These are phyloP conservation scores for Coenonympha glycerion DNA, from an alignment of 2,888 invertebrate genomes.

Conservation along the genomic window DNA sequence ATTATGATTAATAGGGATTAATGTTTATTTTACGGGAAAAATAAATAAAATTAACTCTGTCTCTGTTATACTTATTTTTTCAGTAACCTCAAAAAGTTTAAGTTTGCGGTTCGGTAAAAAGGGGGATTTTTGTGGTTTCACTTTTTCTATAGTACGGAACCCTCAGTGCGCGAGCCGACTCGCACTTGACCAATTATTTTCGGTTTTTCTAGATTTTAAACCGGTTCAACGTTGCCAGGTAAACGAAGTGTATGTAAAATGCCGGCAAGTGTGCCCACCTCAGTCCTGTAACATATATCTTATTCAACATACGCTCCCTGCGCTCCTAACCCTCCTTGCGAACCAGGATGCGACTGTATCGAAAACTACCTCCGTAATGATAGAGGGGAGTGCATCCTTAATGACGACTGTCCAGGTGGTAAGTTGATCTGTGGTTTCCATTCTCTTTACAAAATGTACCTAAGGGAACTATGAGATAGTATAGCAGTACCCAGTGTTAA, in stretches of 20 bases:
- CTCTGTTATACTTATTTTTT: too few species aligned
- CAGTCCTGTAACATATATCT: slow-evolving; percentile 37
- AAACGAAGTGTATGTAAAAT: slow-evolving; percentile 36
- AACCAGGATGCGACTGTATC: slow-evolving; percentile 41
- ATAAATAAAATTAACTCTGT: too few species aligned
- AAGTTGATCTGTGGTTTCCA: slow-evolving; percentile 6
- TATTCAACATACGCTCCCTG: slow-evolving; percentile 34
- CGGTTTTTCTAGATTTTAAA: background rate
- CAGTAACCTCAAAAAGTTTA: too few species aligned
- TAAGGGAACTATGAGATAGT: too few species aligned
- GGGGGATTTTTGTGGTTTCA: too few species aligned
- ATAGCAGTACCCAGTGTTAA: too few species aligned
- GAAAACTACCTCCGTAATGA: slow-evolving; percentile 35
- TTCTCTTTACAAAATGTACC: too few species aligned
- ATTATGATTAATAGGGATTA: too few species aligned
- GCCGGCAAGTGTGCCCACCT: slow-evolving; percentile 39
- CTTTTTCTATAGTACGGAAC: too few species aligned
- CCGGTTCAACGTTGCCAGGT: background rate
- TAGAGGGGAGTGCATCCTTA: slow-evolving; percentile 37
- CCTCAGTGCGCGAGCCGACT: too few species aligned
- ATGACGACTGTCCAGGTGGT: slow-evolving; percentile 35
- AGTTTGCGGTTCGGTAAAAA: too few species aligned
- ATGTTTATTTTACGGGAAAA: too few species aligned
- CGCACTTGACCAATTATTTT: background rate
- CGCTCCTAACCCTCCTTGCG: slow-evolving; percentile 26